Base-by-base conservation (phyloP, 2,113 vertebrate genomes). In the Heterotis niloticus region DNA sequence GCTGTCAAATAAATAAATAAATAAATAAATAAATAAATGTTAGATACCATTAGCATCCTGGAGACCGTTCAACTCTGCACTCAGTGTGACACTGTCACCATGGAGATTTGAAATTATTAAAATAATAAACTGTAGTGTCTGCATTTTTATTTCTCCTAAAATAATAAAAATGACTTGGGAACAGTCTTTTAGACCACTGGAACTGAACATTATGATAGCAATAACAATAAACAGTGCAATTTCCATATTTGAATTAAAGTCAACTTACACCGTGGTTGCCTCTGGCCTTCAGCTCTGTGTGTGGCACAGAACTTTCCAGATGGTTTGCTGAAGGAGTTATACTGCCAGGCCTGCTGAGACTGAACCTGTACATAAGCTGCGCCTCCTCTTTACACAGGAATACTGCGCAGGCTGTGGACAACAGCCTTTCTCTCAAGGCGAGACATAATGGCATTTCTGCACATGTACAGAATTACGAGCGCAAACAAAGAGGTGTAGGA, bases 91-190 rank as follows among this genome's bases (percentile, higher is more conserved):
- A 56, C 54, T 11, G 70, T 75, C 64, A 66, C 64, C 64, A 54
- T 77, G 76, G 76, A 68, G 64, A 68, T 67, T 56, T 29, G 52
- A 59, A 54, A 69, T 69, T 54, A n/a, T 54, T 54, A 24, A 77
- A 67, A n/a, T 54, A 52, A 18, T 56, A 28, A 52, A 77, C n/a
- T 18, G 54, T 7, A 66, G 10, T 44, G 24, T 66, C 60, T 18
- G 23, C 17, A 24, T 23, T 20, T 65, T 51, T 5, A 16, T 12
- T 11, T 51, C 20, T n/a, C 44, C 20, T 51, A 64, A 72, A 51
- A 62, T 44, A n/a, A 5, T 23, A 65, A 70, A 54, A 77, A 65
- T n/a, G 44, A 67, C 17, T 64, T 52, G 44, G 54, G 24, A 54
- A 34, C 44, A 52, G 0, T 51, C 16, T n/a, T 23, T 71, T n/a